Evolutionary conservation across 2,888 invertebrate genomes (phyloP).

Genomic region (Horisme vitalbata): DNA sequence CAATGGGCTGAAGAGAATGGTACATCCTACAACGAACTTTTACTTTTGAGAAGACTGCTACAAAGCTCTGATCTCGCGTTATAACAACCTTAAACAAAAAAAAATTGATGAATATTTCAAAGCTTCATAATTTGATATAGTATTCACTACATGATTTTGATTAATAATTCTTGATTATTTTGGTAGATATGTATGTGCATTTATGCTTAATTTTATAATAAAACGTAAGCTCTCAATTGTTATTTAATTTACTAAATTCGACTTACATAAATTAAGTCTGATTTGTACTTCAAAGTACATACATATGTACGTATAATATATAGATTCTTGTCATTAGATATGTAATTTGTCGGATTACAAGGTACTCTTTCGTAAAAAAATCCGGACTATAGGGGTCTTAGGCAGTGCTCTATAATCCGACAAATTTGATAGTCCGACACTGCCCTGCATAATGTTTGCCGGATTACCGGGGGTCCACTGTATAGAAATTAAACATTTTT

Average conservation of each 20-base stretch:
- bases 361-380: too few species aligned
- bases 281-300: not conserved
- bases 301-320: too few species aligned
- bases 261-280: not conserved
- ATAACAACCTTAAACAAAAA: constrained; percentile 7
- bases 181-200: too few species aligned
- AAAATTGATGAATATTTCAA: constrained; percentile 30
- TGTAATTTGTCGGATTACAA: too few species aligned
- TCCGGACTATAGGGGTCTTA: too few species aligned
- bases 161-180: constrained; percentile 7
- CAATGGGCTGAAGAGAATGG: constrained; percentile 40
- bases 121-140: constrained; percentile 19
- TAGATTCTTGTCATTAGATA: too few species aligned
- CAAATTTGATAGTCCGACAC: too few species aligned
- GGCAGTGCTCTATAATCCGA: too few species aligned
- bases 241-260: constrained; percentile 21
- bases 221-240: constrained; percentile 17
- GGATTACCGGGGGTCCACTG: too few species aligned
- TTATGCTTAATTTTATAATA: constrained; percentile 19
- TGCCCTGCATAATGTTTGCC: too few species aligned
- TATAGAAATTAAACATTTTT: too few species aligned
- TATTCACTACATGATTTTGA: constrained; percentile 30
- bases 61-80: too few species aligned
- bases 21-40: constrained; percentile 37
- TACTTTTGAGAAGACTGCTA: constrained; percentile 24